A percentile compares a stretch with the other conserved stretches of the same genome.
Conservation (phyloP, 1,140 invertebrate genomes). For the Drosophila ficusphila region DNA sequence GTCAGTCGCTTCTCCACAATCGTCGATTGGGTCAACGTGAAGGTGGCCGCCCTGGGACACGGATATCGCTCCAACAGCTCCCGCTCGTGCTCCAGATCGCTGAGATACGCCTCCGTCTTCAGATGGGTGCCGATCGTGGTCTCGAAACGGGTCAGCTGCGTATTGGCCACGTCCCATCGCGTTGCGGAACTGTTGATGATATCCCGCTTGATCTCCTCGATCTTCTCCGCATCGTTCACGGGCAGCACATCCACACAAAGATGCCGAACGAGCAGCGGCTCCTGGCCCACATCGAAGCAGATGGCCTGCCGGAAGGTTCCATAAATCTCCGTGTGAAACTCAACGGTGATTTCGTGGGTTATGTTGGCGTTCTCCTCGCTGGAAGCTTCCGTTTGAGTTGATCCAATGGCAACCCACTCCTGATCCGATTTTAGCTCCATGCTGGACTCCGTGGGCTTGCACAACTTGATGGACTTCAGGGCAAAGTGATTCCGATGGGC, state of each 20-base stretch:
- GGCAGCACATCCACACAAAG: slow-evolving; percentile 92
- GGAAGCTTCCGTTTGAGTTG: slow-evolving; percentile 13
- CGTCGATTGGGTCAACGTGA: slow-evolving; percentile 89
- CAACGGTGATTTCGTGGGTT: slow-evolving; percentile 88
- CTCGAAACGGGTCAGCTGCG: slow-evolving; percentile 87
- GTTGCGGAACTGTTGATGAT: slow-evolving; percentile 86
- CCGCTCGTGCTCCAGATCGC: slow-evolving; percentile 86
- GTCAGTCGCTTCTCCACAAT: slow-evolving; percentile 88
- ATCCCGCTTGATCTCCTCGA: slow-evolving; percentile 88
- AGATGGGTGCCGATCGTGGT: slow-evolving; percentile 86
- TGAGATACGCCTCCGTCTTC: slow-evolving; percentile 83
- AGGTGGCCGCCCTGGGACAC: slow-evolving; percentile 88
- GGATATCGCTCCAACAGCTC: slow-evolving; percentile 88
- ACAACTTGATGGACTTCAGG: slow-evolving; percentile 85
- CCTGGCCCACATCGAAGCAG: slow-evolving; percentile 91
- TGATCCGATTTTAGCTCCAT: slow-evolving; percentile 85
- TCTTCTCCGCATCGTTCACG: slow-evolving; percentile 88
- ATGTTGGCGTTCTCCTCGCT: slow-evolving; percentile 22
- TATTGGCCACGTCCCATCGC: slow-evolving; percentile 87
- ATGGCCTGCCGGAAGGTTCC: slow-evolving; percentile 93
- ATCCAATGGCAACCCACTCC: slow-evolving; percentile 85
- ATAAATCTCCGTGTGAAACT: slow-evolving; percentile 90
- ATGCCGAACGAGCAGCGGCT: slow-evolving; percentile 89
- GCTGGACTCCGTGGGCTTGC: slow-evolving; percentile 56
- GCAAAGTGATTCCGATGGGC: slow-evolving; percentile 90